Conservation (phyloP, 2,797 vertebrate species). For the Apogon talboti region DNA sequence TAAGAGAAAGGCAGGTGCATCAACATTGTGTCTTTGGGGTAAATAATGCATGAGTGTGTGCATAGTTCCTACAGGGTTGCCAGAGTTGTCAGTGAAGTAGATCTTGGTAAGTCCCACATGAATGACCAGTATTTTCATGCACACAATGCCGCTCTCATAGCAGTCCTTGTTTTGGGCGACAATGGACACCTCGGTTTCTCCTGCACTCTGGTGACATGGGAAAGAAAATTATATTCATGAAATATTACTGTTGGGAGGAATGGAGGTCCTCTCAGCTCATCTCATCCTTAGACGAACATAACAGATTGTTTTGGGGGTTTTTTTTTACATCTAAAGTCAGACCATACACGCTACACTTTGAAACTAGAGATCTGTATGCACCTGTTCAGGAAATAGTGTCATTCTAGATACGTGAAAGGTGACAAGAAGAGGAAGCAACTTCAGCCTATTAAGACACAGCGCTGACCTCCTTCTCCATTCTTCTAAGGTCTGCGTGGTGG, state of each 20-base stretch:
- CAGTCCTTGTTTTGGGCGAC: slow-evolving; percentile 97
- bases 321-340: slow-evolving; percentile 1
- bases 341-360: slow-evolving; percentile 2
- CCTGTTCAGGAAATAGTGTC: slow-evolving; percentile 14
- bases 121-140: slow-evolving; percentile 95
- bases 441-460: slow-evolving; percentile 36
- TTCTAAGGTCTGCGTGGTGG: slow-evolving; percentile 44
- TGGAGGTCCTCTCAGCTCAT: background rate
- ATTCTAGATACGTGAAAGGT: slow-evolving; percentile 22
- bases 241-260: slow-evolving; percentile 13
- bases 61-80: slow-evolving; percentile 85
- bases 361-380: slow-evolving; percentile 17
- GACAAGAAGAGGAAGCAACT: slow-evolving; percentile 48
- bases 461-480: slow-evolving; percentile 48
- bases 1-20: background rate
- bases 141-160: slow-evolving; percentile 98
- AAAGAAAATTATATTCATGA: slow-evolving; percentile 26
- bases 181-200: slow-evolving; percentile 91
- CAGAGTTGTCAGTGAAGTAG: slow-evolving; percentile 92
- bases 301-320: background rate
- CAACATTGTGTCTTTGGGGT: background rate
- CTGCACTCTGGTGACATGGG: slow-evolving; percentile 85
- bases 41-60: slow-evolving; percentile 15
- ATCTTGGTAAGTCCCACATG: slow-evolving; percentile 93
- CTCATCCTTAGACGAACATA: slow-evolving; percentile 13